Conservation (phyloP, 2,797 vertebrate genomes). For the Alcedo atthis region DNA sequence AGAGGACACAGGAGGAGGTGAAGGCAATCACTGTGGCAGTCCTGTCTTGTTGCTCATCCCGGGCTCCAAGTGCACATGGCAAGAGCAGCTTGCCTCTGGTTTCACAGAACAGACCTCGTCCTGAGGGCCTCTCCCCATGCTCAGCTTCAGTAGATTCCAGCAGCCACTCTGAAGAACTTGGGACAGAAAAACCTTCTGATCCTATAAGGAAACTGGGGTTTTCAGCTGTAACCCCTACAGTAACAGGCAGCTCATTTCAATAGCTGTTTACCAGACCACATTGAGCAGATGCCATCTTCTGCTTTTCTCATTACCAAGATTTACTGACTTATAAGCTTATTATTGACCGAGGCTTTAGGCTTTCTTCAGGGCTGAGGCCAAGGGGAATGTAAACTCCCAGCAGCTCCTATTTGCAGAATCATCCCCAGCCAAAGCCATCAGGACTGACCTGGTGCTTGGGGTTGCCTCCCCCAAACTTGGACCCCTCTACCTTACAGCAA, state of each 20-base stretch:
- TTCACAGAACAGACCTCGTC: rapidly evolving
- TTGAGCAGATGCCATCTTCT: conserved; percentile 65
- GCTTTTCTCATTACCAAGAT: conserved; percentile 77
- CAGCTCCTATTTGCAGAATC: background rate
- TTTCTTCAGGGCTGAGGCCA: conserved; percentile 23
- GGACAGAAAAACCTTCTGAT: background rate
- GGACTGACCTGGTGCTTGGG: rapidly evolving
- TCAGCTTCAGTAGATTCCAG: background rate
- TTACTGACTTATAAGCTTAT: conserved; percentile 76
- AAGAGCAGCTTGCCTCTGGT: background rate
- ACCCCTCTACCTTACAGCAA: background rate
- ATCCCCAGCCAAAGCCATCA: rapidly evolving
- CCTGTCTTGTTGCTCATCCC: background rate
- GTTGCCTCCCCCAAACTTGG: background rate
- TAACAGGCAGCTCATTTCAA: conserved; percentile 1
- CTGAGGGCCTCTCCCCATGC: background rate
- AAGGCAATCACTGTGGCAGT: rapidly evolving
- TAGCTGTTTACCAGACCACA: conserved; percentile 64
- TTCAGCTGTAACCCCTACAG: conserved; percentile 3
- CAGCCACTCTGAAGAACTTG: background rate
- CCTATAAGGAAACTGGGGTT: background rate
- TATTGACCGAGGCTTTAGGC: conserved; percentile 67
- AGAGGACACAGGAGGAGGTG: background rate
- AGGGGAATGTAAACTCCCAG: background rate
- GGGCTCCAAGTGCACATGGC: rapidly evolving